Evolutionary conservation across 2,797 vertebrate species (phyloP).

Genomic region (Astyanax mexicanus): DNA sequence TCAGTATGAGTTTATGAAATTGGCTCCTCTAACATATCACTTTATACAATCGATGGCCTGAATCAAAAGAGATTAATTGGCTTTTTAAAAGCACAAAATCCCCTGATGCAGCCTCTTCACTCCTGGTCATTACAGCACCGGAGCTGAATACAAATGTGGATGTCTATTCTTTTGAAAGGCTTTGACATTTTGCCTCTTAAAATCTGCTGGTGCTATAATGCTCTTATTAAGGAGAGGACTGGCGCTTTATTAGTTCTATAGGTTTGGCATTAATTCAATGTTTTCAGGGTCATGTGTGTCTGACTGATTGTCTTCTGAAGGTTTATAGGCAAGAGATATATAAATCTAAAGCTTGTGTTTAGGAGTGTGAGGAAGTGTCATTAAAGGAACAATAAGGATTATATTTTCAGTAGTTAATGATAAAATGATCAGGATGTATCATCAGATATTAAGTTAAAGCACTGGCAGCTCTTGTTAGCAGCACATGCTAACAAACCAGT

Average conservation of each 20-base stretch:
- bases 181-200: neutral
- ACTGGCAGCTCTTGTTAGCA: too few species aligned
- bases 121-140: conserved; percentile 34
- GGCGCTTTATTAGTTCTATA: neutral
- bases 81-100: conserved; percentile 61
- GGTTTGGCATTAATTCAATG: neutral
- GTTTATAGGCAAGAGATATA: neutral
- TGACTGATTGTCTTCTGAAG: neutral
- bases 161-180: conserved; percentile 17
- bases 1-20: conserved; percentile 72
- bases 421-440: too few species aligned
- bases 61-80: conserved; percentile 74
- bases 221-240: neutral
- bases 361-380: too few species aligned
- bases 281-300: neutral
- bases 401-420: too few species aligned
- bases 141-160: conserved; percentile 34
- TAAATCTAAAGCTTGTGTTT: too few species aligned
- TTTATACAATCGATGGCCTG: conserved; percentile 73
- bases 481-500: too few species aligned
- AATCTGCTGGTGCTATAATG: conserved; percentile 2
- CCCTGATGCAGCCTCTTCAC: conserved; percentile 44
- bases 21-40: conserved; percentile 71
- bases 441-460: too few species aligned
- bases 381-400: too few species aligned